Evolutionary conservation across 2,797 vertebrate species (phyloP).

Genomic region (Leontopithecus rosalia): DNA sequence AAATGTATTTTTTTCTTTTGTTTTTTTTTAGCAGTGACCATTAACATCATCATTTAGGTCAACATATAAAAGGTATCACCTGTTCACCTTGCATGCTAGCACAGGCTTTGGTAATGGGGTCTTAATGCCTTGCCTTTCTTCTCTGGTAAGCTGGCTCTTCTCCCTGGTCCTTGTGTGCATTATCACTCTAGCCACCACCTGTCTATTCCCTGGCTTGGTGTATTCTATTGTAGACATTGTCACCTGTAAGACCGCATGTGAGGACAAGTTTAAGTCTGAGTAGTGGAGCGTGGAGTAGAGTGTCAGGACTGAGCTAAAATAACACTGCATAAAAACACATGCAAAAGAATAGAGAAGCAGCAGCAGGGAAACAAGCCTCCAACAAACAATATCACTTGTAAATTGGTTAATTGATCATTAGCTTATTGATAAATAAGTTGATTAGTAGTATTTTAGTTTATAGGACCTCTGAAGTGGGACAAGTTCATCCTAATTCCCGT

Average conservation of each 20-base stretch:
- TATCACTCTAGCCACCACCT: background rate
- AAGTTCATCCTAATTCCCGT: background rate
- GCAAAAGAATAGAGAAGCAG: background rate
- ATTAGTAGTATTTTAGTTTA: background rate
- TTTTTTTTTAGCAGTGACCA: background rate
- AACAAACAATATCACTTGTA: background rate
- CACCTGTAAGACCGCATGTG: background rate
- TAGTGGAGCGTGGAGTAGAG: background rate
- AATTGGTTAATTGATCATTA: background rate
- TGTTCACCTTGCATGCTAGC: background rate
- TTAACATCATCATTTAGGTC: background rate
- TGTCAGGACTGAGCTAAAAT: background rate
- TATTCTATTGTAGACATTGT: background rate
- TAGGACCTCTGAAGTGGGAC: background rate
- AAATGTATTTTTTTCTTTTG: background rate
- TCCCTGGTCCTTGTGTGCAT: background rate
- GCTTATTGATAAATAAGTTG: background rate
- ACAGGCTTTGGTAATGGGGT: background rate
- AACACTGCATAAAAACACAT: background rate
- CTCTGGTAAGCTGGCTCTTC: background rate
- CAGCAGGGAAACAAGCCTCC: background rate
- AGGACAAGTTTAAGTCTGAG: background rate
- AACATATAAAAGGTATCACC: background rate
- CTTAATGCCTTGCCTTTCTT: background rate
- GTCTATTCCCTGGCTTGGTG: too few species aligned